phyloP scores from a whole-genome alignment of 2,888 invertebrate genomes.

The Rotaria socialis region DNA sequence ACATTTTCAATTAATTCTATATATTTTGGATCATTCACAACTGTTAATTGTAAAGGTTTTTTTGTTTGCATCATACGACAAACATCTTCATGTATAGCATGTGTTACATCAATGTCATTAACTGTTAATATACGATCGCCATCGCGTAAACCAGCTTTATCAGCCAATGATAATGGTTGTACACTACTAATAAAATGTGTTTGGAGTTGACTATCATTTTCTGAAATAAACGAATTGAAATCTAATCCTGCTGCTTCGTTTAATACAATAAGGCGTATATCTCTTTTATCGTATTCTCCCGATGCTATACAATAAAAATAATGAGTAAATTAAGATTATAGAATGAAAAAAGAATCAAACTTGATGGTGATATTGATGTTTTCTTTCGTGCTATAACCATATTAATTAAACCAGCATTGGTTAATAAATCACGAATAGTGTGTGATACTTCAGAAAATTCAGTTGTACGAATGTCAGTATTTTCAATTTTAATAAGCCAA shows the following conservation, averaged over 20 bases:
- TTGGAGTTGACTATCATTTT: not conserved
- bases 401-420: not conserved
- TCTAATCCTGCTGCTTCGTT: not conserved
- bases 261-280: not conserved
- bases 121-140: slow-evolving; percentile 19
- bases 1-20: slow-evolving; percentile 22
- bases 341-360: not conserved
- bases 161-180: not conserved
- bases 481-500: slow-evolving; percentile 13
- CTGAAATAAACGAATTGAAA: slow-evolving; percentile 21
- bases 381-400: slow-evolving; percentile 13
- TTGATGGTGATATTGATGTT: not conserved
- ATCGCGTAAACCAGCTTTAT: slow-evolving; percentile 30
- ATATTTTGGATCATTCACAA: not conserved
- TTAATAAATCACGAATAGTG: not conserved
- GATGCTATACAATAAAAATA: not conserved
- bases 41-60: not conserved
- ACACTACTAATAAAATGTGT: slow-evolving; percentile 12
- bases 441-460: slow-evolving; percentile 14
- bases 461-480: not conserved
- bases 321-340: not conserved
- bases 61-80: not conserved
- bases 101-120: not conserved
- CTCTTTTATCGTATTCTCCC: not conserved
- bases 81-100: not conserved